Conservation (phyloP, 2,888 invertebrate genomes). For the Hypsopygia costalis region DNA sequence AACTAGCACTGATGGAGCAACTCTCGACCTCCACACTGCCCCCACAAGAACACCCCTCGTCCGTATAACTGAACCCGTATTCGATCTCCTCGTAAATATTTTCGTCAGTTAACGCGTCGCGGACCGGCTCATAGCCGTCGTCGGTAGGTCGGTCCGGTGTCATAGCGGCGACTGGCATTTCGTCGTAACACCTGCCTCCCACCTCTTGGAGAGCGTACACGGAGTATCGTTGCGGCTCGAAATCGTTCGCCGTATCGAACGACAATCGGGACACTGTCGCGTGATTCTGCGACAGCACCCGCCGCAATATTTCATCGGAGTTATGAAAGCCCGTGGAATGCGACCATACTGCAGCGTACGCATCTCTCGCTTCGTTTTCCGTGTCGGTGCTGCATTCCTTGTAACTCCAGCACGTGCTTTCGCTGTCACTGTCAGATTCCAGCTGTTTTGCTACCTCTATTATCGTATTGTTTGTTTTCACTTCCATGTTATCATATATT, state of each 20-base stretch:
- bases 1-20: slow-evolving; percentile 68
- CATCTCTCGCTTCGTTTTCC: slow-evolving; percentile 39
- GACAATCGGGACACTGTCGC: slow-evolving; percentile 61
- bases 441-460: slow-evolving; percentile 29
- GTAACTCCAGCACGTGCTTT: slow-evolving; percentile 73
- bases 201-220: slow-evolving; percentile 67
- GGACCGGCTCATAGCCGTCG: slow-evolving; percentile 71
- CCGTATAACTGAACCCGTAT: slow-evolving; percentile 60
- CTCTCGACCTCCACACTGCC: slow-evolving; percentile 73
- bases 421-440: slow-evolving; percentile 60
- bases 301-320: slow-evolving; percentile 58
- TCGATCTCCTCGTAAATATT: slow-evolving; percentile 76
- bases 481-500: slow-evolving; percentile 40
- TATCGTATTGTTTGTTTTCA: slow-evolving; percentile 26
- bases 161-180: slow-evolving; percentile 59
- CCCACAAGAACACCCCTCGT: slow-evolving; percentile 69
- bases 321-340: slow-evolving; percentile 72
- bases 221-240: slow-evolving; percentile 52
- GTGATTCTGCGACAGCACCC: slow-evolving; percentile 55
- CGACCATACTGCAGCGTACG: slow-evolving; percentile 67
- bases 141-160: slow-evolving; percentile 67
- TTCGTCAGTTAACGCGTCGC: slow-evolving; percentile 68
- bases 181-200: slow-evolving; percentile 64
- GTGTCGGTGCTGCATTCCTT: slow-evolving; percentile 60
- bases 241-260: slow-evolving; percentile 63